Evolutionary conservation across 37 sponge, comb jelly and placozoan genomes (phyloP), one percentile per base, ranked within the genome.

Genomic region (Theonella swinhoei): DNA sequence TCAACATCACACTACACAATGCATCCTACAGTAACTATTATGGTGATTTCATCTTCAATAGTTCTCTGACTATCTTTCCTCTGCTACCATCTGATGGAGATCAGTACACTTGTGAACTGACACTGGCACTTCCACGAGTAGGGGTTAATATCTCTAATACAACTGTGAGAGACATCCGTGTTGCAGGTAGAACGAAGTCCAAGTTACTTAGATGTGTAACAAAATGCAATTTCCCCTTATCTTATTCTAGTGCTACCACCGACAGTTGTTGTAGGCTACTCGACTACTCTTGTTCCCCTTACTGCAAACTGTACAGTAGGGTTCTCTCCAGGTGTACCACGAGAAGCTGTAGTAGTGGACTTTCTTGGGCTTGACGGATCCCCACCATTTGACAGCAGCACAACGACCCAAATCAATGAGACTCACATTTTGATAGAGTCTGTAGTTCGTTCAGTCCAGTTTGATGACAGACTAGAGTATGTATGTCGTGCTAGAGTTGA

Each of bases 21-120:
- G 61, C 63, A 3, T 26, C 63, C 33, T 74, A 47, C 38, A 40
- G 30, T 20, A 42, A 7, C 24, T 22, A 62, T 61, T 54, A 34
- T n/a, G 24, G 36, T 23, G 67, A 3, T 25, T 79, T 64, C 62
- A 24, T 79, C n/a, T 79, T 79, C 68, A 79, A 79, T 42, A 66
- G 79, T 39, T 66, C 68, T 7, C n/a, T 79, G 23, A 36, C 14
- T 36, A 65, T 79, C 42, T 3, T 22, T 4, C 79, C 67, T 7
- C 68, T 79, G 9, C 8, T 39, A 2, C 26, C 36, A 8, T 11
- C 30, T 14, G 68, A 79, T 39, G 68, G 26, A 37, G 79, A 64
- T 11, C 3, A 25, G 3, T 66, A 66, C 79, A 24, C 25, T 23
- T 79, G 79, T 79, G 39, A 11, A 14, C 4, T 79, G 42, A 66